phyloP scores from a whole-genome alignment of 2,797 vertebrate genomes.

The Gobio occitaniae region DNA sequence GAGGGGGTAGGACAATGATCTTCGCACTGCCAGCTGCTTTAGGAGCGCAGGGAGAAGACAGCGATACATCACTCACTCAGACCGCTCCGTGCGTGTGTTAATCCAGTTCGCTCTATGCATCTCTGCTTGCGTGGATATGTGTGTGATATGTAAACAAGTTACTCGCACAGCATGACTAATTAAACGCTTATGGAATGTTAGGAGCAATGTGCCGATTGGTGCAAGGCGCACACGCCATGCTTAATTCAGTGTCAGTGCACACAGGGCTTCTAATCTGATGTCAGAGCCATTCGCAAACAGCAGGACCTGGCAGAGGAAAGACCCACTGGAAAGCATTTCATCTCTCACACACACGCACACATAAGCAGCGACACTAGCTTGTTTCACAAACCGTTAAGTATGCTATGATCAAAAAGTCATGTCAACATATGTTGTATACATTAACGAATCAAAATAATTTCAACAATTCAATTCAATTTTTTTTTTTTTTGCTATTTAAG shows the following conservation, averaged over 20 bases:
- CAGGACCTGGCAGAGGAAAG: slow-evolving; percentile 64
- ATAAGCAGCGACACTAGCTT: background rate
- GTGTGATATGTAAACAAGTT: slow-evolving; percentile 55
- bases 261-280: slow-evolving; percentile 67
- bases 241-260: slow-evolving; percentile 70
- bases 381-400: background rate
- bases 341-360: slow-evolving; percentile 32
- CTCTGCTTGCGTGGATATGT: slow-evolving; percentile 45
- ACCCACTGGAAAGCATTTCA: slow-evolving; percentile 59
- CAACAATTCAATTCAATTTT: background rate
- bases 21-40: background rate
- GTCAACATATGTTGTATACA: background rate
- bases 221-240: slow-evolving; percentile 66
- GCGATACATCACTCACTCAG: background rate
- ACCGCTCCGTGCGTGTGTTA: slow-evolving; percentile 13
- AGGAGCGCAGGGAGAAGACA: background rate
- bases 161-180: slow-evolving; percentile 67
- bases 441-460: background rate
- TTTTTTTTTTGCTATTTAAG: background rate
- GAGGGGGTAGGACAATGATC: slow-evolving; percentile 35
- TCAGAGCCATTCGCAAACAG: slow-evolving; percentile 61
- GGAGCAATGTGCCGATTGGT: slow-evolving; percentile 68
- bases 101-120: slow-evolving; percentile 12
- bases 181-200: slow-evolving; percentile 69
- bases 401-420: background rate